Evolutionary conservation across 2,888 invertebrate genomes (phyloP), one percentile per base, ranked within the genome.

Genomic region (Molorchus minor): DNA sequence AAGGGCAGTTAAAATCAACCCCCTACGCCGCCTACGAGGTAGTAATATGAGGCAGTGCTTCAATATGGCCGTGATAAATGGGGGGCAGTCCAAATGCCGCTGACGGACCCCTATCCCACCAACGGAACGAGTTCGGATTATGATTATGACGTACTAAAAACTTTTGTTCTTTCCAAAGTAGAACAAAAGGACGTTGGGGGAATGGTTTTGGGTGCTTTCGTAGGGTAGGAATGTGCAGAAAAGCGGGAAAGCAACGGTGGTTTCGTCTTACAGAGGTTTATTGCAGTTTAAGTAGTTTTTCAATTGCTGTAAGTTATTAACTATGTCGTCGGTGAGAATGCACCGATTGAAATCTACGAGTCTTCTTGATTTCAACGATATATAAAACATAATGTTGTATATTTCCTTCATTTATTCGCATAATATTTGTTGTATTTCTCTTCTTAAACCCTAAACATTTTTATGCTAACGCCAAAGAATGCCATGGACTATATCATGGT

Each of bases 91-190:
- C 54, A 20, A 44, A 55, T 56, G 59, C 43, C 57, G 46, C 62
- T 61, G 54, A 64, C 40, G 63, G 62, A 56, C 61, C 54, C 63
- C 67, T 65, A 68, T 62, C 56, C 57, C 5, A 20, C 60, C 56
- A 58, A 65, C 25, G 70, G 71, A 74, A 71, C 69, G 72, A 72
- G 70, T 73, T 62, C 67, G 71, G 73, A 74, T 76, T 75, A 75
- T 72, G 73, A 74, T 75, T 75, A 75, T 74, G 76, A 74, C 72
- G 68, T 67, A 68, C 68, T 70, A 69, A 68, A 68, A 70, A 62
- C 57, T 66, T 63, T 65, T 41, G 40, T 57, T 53, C 36, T 38
- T 44, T 56, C 56, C 59, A 56, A 56, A 58, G 57, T 45, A 56
- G 58, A 64, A 64, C 64, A 64, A 62, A 63, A 62, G 60, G 57